Percentiles rank a stretch among this genome's conserved stretches.
phyloP scores from a whole-genome alignment of 2,113 vertebrate genomes.

The Thamnophis sirtalis region DNA sequence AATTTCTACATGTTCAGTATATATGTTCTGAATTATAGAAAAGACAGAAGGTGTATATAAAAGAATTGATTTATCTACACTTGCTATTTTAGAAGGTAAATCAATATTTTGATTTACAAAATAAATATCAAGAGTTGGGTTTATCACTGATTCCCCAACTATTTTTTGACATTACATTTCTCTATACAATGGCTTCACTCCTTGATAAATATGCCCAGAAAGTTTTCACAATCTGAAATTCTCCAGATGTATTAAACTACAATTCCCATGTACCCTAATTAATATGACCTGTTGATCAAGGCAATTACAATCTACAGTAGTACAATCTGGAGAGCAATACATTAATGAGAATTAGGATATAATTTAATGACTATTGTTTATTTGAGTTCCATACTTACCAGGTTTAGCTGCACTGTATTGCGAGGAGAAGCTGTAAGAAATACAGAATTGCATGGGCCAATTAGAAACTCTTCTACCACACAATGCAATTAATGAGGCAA shows the following conservation, averaged over 20 bases:
- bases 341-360: not conserved
- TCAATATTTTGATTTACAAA: not conserved
- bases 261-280: not conserved
- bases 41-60: not conserved
- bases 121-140: not conserved
- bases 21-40: not conserved
- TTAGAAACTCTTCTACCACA: constrained; percentile 19
- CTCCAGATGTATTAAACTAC: not conserved
- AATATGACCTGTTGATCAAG: not conserved
- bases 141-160: not conserved
- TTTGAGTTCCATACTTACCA: constrained; percentile 52
- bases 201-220: not conserved
- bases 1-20: not conserved
- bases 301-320: not conserved
- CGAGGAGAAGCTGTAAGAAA: constrained; percentile 63
- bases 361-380: not conserved
- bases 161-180: not conserved
- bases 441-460: not conserved
- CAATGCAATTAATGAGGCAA: not conserved
- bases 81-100: not conserved
- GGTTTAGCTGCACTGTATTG: constrained; percentile 64
- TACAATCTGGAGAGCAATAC: not conserved
- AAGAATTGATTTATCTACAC: not conserved
- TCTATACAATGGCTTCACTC: not conserved
- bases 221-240: not conserved